These are phyloP conservation scores for Scytalopus superciliaris DNA, from an alignment of 2,113 vertebrate species.

Conservation along the genomic window DNA sequence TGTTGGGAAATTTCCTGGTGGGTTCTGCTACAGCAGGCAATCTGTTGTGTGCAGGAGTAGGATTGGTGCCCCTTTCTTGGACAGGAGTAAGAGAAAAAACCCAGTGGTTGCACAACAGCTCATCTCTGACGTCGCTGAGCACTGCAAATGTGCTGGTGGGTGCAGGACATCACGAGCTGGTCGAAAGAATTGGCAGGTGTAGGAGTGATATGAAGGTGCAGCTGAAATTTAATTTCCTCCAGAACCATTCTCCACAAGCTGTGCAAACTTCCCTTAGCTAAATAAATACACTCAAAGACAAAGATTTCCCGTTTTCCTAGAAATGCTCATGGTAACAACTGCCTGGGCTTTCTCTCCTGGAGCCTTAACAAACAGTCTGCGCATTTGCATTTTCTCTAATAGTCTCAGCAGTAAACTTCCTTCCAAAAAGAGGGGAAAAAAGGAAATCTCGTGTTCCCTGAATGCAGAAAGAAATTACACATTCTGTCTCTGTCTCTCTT, in stretches of 20 bases:
- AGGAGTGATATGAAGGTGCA: constrained; percentile 2
- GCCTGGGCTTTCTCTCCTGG: constrained; percentile 67
- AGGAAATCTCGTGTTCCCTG: constrained; percentile 60
- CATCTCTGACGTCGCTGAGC: not conserved
- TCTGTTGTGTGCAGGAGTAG: not conserved
- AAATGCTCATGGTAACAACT: constrained; percentile 53
- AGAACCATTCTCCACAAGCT: constrained; percentile 34
- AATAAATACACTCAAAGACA: constrained; percentile 70
- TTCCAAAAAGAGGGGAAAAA: constrained; percentile 66
- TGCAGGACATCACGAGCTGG: not conserved
- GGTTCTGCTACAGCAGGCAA: not conserved
- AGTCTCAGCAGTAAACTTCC: constrained; percentile 73
- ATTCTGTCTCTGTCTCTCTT: constrained; percentile 44
- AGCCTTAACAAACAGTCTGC: constrained; percentile 65
- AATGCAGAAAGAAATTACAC: constrained; percentile 64
- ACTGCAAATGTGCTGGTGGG: not conserved
- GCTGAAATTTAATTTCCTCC: constrained; percentile 64
- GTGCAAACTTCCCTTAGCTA: constrained; percentile 62
- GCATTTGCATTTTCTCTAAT: constrained; percentile 76
- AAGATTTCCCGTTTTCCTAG: constrained; percentile 69
- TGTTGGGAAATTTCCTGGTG: not conserved
- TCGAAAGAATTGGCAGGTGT: constrained; percentile 21
- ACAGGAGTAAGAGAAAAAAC: not conserved
- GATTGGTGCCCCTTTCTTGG: not conserved
- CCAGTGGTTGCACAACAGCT: not conserved